phyloP scores from a whole-genome alignment of 2,797 vertebrate genomes.

The Moxostoma hubbsi region DNA sequence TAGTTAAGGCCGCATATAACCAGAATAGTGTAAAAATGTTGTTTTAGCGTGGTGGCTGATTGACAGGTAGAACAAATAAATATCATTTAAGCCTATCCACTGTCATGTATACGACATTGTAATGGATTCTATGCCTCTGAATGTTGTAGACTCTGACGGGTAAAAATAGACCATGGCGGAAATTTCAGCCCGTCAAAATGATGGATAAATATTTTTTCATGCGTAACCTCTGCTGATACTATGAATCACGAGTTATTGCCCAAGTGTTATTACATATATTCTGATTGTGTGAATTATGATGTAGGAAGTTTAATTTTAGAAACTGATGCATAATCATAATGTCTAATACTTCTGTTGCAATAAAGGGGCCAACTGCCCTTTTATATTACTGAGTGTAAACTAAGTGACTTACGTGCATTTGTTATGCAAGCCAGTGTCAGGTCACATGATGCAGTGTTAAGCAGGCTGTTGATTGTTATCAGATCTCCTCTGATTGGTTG shows the following conservation, averaged over 20 bases:
- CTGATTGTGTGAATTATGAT: neutral
- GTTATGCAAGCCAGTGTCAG: neutral
- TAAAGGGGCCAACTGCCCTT: neutral
- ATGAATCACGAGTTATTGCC: neutral
- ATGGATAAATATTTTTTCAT: too few species aligned
- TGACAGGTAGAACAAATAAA: too few species aligned
- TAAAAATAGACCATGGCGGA: too few species aligned
- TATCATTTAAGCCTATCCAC: too few species aligned
- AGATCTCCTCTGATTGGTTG: neutral
- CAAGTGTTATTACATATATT: neutral
- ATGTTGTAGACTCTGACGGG: too few species aligned
- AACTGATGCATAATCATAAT: neutral
- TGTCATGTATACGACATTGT: too few species aligned
- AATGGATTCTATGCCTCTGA: too few species aligned
- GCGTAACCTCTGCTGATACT: neutral
- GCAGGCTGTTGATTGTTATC: neutral
- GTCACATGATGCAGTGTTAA: neutral
- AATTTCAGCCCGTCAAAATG: too few species aligned
- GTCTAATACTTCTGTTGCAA: neutral
- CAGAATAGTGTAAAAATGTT: too few species aligned
- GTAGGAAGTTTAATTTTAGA: neutral
- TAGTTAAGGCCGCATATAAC: too few species aligned
- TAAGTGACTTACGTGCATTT: neutral
- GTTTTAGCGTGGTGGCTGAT: too few species aligned
- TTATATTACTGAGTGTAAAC: neutral